phyloP scores from a whole-genome alignment of 2,797 vertebrate species.

The Australoheros facetus region DNA sequence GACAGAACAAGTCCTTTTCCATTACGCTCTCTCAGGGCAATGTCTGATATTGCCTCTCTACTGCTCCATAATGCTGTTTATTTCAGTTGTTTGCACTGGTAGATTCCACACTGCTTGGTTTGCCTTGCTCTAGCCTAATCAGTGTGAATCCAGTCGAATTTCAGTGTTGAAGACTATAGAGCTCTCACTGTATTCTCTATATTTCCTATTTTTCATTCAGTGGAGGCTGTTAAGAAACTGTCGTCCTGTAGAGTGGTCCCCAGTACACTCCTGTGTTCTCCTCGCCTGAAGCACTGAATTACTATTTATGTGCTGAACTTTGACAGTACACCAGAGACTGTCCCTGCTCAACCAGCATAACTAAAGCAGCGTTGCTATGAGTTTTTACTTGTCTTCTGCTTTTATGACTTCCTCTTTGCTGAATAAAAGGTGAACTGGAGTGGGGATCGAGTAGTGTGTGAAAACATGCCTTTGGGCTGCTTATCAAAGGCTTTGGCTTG shows the following conservation, averaged over 20 bases:
- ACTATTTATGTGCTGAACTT: constrained; percentile 83
- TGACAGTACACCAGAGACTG: constrained; percentile 70
- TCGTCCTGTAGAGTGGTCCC: constrained; percentile 72
- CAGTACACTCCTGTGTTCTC: constrained; percentile 68
- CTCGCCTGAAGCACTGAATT: constrained; percentile 74
- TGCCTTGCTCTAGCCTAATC: constrained; percentile 31
- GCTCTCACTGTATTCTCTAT: constrained; percentile 38
- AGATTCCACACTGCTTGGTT: constrained; percentile 33
- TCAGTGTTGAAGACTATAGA: constrained; percentile 15
- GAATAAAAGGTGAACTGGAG: constrained; percentile 24
- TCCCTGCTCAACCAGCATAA: constrained; percentile 59
- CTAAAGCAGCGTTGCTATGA: constrained; percentile 53
- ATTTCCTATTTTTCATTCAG: constrained; percentile 76
- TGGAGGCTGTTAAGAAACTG: constrained; percentile 66
- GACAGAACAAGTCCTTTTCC: constrained; percentile 83
- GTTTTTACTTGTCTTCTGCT: constrained; percentile 50
- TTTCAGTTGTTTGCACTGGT: constrained; percentile 62
- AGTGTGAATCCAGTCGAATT: constrained; percentile 39
- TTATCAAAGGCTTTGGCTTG: not conserved
- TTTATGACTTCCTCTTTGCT: constrained; percentile 47
- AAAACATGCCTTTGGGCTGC: constrained; percentile 17
- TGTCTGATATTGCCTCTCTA: constrained; percentile 71
- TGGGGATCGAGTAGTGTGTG: not conserved
- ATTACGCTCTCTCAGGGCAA: constrained; percentile 77
- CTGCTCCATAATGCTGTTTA: constrained; percentile 68